A percentile compares a stretch with the other conserved stretches of the same genome.
phyloP scores from a whole-genome alignment of 2,113 vertebrate species.

The Pungitius pungitius region DNA sequence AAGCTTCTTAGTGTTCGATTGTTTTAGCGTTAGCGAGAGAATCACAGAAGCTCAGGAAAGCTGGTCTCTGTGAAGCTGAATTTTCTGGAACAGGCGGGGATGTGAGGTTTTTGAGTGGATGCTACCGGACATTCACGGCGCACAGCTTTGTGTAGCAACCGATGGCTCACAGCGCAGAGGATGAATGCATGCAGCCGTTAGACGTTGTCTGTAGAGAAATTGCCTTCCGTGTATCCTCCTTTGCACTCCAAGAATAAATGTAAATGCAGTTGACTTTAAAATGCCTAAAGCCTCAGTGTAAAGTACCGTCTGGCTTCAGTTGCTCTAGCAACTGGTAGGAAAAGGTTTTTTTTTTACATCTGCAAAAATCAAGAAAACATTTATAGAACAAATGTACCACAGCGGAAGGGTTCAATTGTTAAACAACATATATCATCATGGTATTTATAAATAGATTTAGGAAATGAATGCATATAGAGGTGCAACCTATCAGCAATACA shows the following conservation, averaged over 20 bases:
- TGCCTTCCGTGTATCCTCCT: conserved; percentile 31
- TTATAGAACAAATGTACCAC: conserved; percentile 7
- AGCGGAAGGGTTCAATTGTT: conserved; percentile 42
- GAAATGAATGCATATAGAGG: conserved; percentile 11
- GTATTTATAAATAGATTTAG: conserved; percentile 29
- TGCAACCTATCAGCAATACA: not conserved
- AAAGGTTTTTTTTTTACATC: conserved; percentile 50
- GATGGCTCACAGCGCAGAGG: conserved; percentile 1
- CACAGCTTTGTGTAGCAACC: conserved; percentile 5
- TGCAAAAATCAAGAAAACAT: conserved; percentile 50
- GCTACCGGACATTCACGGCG: not conserved
- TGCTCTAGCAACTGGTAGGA: conserved; percentile 71
- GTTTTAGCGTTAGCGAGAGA: conserved; percentile 2
- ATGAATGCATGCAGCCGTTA: not conserved
- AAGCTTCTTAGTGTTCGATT: not conserved
- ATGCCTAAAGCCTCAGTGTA: conserved; percentile 52
- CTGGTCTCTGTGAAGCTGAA: conserved; percentile 5
- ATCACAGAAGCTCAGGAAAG: not conserved
- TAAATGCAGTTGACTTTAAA: conserved; percentile 50
- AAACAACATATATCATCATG: conserved; percentile 1
- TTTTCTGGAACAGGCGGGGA: conserved; percentile 8
- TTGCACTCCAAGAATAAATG: conserved; percentile 49
- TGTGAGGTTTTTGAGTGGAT: conserved; percentile 8
- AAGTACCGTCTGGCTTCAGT: conserved; percentile 63
- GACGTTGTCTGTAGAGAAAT: conserved; percentile 2